These are phyloP conservation scores for Phrynocephalus forsythii DNA, from an alignment of 2,797 vertebrate species.

Conservation along the genomic window DNA sequence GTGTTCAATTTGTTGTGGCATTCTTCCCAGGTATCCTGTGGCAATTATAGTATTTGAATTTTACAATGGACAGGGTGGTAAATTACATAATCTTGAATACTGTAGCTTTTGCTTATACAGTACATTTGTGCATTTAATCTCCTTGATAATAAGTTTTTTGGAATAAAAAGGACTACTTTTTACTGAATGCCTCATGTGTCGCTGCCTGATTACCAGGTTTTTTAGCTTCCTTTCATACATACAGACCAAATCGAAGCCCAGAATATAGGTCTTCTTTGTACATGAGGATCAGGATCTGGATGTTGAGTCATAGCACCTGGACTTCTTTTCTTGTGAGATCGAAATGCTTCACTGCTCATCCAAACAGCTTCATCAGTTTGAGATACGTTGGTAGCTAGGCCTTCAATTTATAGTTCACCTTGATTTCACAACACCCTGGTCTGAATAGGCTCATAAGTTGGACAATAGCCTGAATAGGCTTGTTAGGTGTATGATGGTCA, in stretches of 20 bases:
- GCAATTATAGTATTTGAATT: background rate
- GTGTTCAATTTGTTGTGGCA: background rate
- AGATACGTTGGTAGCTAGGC: no score
- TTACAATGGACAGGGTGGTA: background rate
- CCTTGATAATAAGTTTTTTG: background rate
- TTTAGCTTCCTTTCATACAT: background rate
- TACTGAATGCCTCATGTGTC: background rate
- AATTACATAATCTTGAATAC: background rate
- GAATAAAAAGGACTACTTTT: background rate
- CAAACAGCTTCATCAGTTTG: no score
- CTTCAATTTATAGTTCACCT: no score
- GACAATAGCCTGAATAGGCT: no score
- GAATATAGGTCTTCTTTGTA: background rate
- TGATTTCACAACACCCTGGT: no score
- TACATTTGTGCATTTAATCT: background rate
- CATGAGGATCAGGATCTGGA: background rate
- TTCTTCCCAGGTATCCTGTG: background rate
- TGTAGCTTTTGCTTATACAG: slow-evolving; percentile 3
- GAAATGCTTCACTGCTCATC: no score
- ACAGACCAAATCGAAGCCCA: background rate
- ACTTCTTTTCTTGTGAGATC: no score
- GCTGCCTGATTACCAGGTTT: background rate
- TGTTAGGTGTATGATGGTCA: no score
- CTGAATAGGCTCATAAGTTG: no score
- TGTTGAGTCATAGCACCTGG: no score